phyloP scores from a whole-genome alignment of 2,113 vertebrate species.

The Setophaga coronata region DNA sequence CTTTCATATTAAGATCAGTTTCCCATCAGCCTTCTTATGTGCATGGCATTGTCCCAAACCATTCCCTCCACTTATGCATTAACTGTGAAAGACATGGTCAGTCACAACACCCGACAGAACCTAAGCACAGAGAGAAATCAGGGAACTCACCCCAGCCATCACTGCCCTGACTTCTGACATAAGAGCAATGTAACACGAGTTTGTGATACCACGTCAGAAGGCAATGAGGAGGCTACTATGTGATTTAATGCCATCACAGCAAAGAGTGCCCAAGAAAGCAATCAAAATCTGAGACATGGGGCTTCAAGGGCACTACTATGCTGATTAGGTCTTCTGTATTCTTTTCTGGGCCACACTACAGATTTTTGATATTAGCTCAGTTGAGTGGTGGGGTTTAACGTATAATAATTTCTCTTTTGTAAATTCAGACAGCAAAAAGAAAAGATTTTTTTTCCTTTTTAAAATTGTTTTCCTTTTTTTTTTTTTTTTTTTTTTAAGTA shows the following conservation, averaged over 20 bases:
- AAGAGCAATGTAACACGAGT: neutral
- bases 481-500: neutral
- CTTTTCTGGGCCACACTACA: neutral
- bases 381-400: neutral
- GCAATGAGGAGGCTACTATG: fast-evolving
- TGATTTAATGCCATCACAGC: neutral
- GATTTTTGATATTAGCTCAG: neutral
- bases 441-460: neutral
- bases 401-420: neutral
- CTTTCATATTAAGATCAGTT: neutral
- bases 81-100: neutral
- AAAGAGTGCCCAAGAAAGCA: neutral
- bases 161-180: neutral
- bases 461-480: neutral
- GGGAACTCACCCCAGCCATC: neutral
- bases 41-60: neutral
- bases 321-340: neutral
- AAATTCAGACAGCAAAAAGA: neutral
- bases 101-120: neutral
- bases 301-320: fast-evolving
- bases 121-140: neutral
- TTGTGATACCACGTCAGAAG: neutral
- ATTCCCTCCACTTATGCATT: neutral
- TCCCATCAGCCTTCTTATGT: neutral
- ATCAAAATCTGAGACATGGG: neutral